Evolutionary conservation across 2,888 invertebrate genomes (phyloP).

Genomic region (Palloptera scutellata): DNA sequence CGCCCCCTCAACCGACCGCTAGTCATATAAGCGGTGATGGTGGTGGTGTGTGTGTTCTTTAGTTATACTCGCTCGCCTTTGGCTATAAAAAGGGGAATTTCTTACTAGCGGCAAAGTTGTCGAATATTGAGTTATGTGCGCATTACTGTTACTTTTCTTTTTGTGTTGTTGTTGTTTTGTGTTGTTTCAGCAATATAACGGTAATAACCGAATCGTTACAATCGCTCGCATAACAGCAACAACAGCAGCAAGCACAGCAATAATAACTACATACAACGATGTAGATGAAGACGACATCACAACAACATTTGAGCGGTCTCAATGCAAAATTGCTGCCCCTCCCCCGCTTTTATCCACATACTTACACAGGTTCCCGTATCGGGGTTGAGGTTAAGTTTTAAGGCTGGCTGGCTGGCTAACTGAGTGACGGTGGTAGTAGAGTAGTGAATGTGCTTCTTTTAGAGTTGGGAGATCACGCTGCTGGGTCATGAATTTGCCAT

Average conservation of each 20-base stretch:
- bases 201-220: slow-evolving; percentile 50
- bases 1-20: background rate
- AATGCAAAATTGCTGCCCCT: no score
- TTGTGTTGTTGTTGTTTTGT: slow-evolving; percentile 46
- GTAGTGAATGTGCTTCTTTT: background rate
- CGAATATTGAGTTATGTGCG: slow-evolving; percentile 61
- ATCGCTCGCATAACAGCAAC: slow-evolving; percentile 12
- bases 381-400: background rate
- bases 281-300: no score
- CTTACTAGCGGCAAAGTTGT: slow-evolving; percentile 46
- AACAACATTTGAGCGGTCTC: no score
- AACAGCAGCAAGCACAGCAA: no score
- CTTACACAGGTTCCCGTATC: no score
- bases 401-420: background rate
- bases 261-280: no score
- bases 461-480: slow-evolving; percentile 37
- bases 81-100: slow-evolving; percentile 40
- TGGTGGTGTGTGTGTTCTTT: slow-evolving; percentile 4
- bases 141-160: no score
- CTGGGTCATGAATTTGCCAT: slow-evolving; percentile 64
- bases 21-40: background rate
- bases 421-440: background rate
- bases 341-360: no score
- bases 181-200: slow-evolving; percentile 58
- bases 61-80: slow-evolving; percentile 14